These are phyloP conservation scores for Drosophila ezoana DNA, from an alignment of 2,888 invertebrate genomes.

Conservation along the genomic window DNA sequence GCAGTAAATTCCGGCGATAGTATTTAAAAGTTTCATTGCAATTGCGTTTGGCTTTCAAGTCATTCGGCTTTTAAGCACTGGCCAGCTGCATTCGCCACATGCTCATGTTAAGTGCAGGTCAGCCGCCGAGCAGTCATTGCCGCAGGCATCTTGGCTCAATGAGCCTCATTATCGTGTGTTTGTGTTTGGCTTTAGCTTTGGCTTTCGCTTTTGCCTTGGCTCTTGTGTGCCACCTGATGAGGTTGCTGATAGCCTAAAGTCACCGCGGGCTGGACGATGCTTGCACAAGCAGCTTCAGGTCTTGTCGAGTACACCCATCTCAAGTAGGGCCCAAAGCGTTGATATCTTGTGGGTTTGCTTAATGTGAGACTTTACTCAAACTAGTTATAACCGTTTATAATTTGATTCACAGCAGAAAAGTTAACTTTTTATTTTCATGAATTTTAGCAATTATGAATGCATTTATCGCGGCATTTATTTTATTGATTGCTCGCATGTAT, in stretches of 20 bases:
- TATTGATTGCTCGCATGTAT: slow-evolving; percentile 30
- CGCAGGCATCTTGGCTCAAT: slow-evolving; percentile 44
- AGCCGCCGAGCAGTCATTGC: slow-evolving; percentile 26
- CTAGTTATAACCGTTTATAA: not conserved
- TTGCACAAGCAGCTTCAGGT: slow-evolving; percentile 32
- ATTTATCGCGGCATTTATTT: slow-evolving; percentile 21
- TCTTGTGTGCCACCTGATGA: slow-evolving; percentile 5
- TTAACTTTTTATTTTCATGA: slow-evolving; percentile 13
- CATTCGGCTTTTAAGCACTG: slow-evolving; percentile 24
- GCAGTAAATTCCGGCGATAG: slow-evolving; percentile 4
- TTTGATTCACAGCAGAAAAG: slow-evolving; percentile 11
- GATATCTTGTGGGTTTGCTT: not conserved
- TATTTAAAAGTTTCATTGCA: slow-evolving; percentile 26
- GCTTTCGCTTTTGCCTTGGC: slow-evolving; percentile 6
- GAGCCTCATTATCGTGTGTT: slow-evolving; percentile 52
- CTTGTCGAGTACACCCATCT: slow-evolving; percentile 3
- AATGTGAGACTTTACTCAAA: not conserved
- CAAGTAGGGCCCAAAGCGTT: not conserved
- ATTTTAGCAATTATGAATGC: slow-evolving; percentile 3
- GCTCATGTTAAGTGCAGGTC: slow-evolving; percentile 14
- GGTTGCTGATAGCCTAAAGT: slow-evolving; percentile 20
- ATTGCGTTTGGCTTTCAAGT: slow-evolving; percentile 26
- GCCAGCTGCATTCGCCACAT: slow-evolving; percentile 6
- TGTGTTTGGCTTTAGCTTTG: slow-evolving; percentile 31
- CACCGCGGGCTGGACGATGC: slow-evolving; percentile 17